Evolutionary conservation across 2,888 invertebrate species (phyloP), one percentile per base, ranked within the genome.

Genomic region (Ypsolopha scabrella): DNA sequence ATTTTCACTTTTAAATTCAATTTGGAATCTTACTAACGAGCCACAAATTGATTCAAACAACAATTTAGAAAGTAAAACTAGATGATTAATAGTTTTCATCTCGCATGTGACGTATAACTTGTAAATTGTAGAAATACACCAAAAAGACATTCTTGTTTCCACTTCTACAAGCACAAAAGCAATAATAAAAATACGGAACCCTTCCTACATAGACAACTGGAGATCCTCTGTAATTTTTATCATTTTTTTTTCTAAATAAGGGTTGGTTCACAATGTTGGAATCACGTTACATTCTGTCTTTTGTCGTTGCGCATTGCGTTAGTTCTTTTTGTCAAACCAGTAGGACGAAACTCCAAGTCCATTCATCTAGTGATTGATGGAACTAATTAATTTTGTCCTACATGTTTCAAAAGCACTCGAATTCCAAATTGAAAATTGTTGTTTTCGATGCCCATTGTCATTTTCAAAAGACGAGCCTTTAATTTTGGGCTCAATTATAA

Each of bases 381-480:
- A 80, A 83, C 85, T 86, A 86, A 86, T 85, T 86, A 85, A 85
- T 86, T 82, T 81, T 66, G 75, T 78, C 66, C 72, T 70, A 65
- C 71, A 68, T 68, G 67, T 66, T 49, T 35, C n/a, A 41, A 41
- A 51, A 14, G 50, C 49, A 79, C 80, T 82, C 70, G 75, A 81
- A 74, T 69, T 57, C 53, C 24, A 70, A 75, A 73, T 75, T 67
- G 62, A 72, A 72, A 65, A 65, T 63, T 65, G 44, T 41, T 43
- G 9, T 33, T n/a, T 43, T 41, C 47, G 13, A 41, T 51, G 24
- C n/a, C 36, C 33, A 11, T 41, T 49, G 41, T 41, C 3, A 36
- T n/a, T 13, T 49, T 13, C 33, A 13, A 48, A 7, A 11, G 6
- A 24, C 11, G n/a, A 11, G 9, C 10, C 34, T 35, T 46, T 9